Conservation (phyloP, 2,113 vertebrate species). For the Cyanoderma ruficeps region DNA sequence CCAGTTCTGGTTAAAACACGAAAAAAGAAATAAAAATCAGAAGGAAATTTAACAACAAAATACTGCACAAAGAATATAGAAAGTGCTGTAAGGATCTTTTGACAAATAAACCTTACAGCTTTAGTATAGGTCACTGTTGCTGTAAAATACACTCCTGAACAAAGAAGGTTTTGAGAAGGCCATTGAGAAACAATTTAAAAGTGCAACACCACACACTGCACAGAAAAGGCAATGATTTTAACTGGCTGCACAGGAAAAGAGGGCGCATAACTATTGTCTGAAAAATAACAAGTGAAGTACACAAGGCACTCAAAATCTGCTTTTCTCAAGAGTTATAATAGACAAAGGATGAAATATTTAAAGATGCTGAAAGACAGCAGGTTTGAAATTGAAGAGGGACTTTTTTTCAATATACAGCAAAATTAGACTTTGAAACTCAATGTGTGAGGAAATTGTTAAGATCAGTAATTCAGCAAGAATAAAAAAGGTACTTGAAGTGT, state of each 20-base stretch:
- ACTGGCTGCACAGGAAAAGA: not conserved
- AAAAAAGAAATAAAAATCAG: not conserved
- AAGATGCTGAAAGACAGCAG: not conserved
- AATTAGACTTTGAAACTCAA: not conserved
- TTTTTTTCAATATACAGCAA: not conserved
- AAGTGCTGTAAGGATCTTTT: not conserved
- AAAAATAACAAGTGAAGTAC: not conserved
- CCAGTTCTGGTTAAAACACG: not conserved
- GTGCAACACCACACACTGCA: not conserved
- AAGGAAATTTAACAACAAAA: not conserved
- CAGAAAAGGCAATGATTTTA: not conserved
- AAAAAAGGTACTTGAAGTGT: not conserved
- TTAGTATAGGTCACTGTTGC: rapidly evolving
- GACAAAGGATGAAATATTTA: not conserved
- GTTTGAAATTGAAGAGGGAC: not conserved
- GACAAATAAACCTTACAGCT: not conserved
- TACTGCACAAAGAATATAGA: not conserved
- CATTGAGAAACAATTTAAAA: not conserved
- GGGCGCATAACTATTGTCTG: not conserved
- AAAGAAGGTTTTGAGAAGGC: not conserved
- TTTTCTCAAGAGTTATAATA: not conserved
- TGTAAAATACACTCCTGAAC: not conserved
- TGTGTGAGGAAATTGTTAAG: not conserved
- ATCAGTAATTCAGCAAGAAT: not conserved
- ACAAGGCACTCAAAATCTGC: not conserved